Evolutionary conservation across 2,888 invertebrate species (phyloP).

Genomic region (Dryobota labecula): DNA sequence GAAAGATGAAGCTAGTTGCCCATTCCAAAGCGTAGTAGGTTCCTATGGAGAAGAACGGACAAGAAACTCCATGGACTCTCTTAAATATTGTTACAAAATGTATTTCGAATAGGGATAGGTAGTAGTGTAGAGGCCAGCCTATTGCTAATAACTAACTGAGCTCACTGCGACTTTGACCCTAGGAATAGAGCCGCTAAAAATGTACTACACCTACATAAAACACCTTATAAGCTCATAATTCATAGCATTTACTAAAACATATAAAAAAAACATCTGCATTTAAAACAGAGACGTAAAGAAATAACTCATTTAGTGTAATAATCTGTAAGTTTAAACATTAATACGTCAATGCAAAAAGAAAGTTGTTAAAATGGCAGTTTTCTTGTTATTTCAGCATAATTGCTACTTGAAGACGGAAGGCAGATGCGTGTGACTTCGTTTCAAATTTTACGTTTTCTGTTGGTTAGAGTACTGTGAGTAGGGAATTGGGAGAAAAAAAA

Average conservation of each 20-base stretch:
- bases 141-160: not conserved
- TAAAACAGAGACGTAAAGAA: slow-evolving; percentile 30
- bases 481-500: slow-evolving; percentile 65
- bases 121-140: not conserved
- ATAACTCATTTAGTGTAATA: slow-evolving; percentile 44
- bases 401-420: slow-evolving; percentile 82
- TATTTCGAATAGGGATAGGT: too few relatives aligned
- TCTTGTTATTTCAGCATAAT: slow-evolving; percentile 84
- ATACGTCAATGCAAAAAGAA: slow-evolving; percentile 69
- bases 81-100: too few relatives aligned
- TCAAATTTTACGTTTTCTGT: slow-evolving; percentile 82
- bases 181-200: not conserved
- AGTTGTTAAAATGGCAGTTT: slow-evolving; percentile 81
- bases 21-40: too few relatives aligned
- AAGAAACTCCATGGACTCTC: too few relatives aligned
- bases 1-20: too few relatives aligned
- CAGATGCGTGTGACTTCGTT: slow-evolving; percentile 88
- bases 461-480: slow-evolving; percentile 62
- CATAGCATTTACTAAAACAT: not conserved
- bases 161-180: not conserved
- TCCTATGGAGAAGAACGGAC: too few relatives aligned
- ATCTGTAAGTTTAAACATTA: slow-evolving; percentile 32
- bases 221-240: not conserved
- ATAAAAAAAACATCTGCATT: slow-evolving; percentile 25
- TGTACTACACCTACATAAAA: not conserved